phyloP scores from a whole-genome alignment of 1,140 invertebrate species.

The Drosophila biarmipes region DNA sequence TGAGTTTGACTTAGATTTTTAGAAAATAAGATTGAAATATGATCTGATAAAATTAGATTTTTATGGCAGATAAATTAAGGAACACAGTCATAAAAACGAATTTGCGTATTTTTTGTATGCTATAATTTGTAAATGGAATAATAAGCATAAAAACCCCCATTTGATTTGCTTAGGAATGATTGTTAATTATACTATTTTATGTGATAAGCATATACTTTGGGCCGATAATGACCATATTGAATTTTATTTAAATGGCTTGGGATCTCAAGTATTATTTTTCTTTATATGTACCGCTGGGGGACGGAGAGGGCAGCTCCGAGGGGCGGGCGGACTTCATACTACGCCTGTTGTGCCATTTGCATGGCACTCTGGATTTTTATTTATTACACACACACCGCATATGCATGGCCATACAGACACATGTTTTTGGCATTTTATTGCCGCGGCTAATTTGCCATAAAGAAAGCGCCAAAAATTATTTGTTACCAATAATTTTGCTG shows the following conservation, averaged over 20 bases:
- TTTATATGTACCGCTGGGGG: conserved; percentile 6
- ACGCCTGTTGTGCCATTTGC: conserved; percentile 74
- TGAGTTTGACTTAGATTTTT: no score
- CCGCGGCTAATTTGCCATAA: conserved; percentile 77
- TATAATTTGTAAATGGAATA: conserved; percentile 1
- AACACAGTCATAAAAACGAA: neutral
- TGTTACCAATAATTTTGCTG: conserved; percentile 53
- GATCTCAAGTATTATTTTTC: neutral
- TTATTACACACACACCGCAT: conserved; percentile 59
- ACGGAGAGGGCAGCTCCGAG: neutral
- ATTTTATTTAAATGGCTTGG: neutral
- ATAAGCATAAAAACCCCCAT: neutral
- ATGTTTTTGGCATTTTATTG: conserved; percentile 70
- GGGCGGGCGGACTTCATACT: conserved; percentile 25
- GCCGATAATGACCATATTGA: neutral
- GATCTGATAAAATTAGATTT: no score
- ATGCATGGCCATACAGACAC: conserved; percentile 32
- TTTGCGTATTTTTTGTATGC: neutral
- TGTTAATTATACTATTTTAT: neutral
- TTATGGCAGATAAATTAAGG: no score
- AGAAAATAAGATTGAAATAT: no score
- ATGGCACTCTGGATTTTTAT: conserved; percentile 65
- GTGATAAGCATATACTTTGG: neutral
- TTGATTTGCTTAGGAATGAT: neutral
- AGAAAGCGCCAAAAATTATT: conserved; percentile 69